phyloP scores from a whole-genome alignment of 2,888 invertebrate genomes.

The Pseudococcus jackbeardsleyi region DNA sequence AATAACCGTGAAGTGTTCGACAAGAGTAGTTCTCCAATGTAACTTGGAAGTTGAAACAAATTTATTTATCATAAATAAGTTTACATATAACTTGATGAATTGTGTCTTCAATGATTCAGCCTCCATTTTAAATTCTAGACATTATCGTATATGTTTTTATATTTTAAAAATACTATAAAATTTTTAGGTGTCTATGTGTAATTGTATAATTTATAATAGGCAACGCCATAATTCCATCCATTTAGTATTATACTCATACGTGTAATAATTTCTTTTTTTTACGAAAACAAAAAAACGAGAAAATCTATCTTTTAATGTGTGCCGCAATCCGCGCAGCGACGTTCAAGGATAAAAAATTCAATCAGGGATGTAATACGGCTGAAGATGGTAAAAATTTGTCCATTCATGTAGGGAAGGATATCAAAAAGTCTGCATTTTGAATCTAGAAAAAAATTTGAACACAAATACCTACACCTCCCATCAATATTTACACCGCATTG shows the following conservation, averaged over 20 bases:
- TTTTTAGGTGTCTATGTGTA: constrained; percentile 50
- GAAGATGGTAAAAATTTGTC: no score
- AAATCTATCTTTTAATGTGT: neutral
- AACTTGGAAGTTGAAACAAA: constrained; percentile 25
- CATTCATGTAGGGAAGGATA: no score
- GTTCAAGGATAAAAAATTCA: neutral
- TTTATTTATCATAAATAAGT: neutral
- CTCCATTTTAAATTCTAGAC: constrained; percentile 56
- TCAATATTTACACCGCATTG: no score
- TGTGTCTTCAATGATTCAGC: constrained; percentile 37
- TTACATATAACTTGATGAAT: neutral
- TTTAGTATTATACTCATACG: constrained; percentile 43
- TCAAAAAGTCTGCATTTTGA: no score
- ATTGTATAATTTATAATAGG: constrained; percentile 51
- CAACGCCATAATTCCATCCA: constrained; percentile 58
- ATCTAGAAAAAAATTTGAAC: no score
- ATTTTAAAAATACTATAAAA: constrained; percentile 20
- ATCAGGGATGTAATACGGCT: neutral
- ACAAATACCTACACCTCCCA: no score
- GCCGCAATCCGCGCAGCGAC: neutral
- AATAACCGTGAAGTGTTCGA: constrained; percentile 48
- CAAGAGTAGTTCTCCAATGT: constrained; percentile 11
- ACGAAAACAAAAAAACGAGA: neutral
- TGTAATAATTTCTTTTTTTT: neutral
- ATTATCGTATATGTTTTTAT: constrained; percentile 37